Percentiles rank a stretch among this genome's conserved stretches.
Conservation (phyloP, 2,113 vertebrate genomes). For the Halcyon malimbica region DNA sequence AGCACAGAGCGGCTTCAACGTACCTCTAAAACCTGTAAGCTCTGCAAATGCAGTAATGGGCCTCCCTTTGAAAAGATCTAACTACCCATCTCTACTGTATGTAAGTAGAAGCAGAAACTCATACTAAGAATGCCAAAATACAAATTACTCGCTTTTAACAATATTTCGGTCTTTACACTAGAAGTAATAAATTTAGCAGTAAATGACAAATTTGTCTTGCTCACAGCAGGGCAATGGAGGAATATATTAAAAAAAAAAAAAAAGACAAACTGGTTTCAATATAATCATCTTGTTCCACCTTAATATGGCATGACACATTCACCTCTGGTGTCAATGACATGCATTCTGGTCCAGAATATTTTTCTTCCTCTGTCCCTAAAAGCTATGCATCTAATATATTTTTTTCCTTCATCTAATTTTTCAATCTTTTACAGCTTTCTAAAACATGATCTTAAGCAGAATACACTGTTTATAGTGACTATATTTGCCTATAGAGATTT, state of each 20-base stretch:
- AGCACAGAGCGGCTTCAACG: neutral
- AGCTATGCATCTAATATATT: neutral
- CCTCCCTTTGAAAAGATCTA: neutral
- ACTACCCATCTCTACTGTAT: neutral
- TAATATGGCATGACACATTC: neutral
- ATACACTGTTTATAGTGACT: neutral
- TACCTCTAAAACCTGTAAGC: neutral
- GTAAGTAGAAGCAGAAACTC: neutral
- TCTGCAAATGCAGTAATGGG: neutral
- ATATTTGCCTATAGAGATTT: neutral
- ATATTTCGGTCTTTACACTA: neutral
- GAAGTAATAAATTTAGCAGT: neutral
- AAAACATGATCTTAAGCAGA: neutral
- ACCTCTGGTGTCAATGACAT: neutral
- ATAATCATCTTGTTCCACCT: neutral
- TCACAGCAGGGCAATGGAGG: neutral
- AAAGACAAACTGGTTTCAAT: neutral
- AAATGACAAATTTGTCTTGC: neutral
- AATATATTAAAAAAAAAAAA: neutral
- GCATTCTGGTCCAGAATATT: neutral
- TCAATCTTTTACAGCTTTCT: neutral
- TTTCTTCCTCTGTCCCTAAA: neutral
- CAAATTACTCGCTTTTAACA: neutral
- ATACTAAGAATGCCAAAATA: neutral
- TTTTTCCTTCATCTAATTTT: neutral